Base-by-base conservation (phyloP, 35 echinoderm and acorn worm species). In the Strongylocentrotus purpuratus region DNA sequence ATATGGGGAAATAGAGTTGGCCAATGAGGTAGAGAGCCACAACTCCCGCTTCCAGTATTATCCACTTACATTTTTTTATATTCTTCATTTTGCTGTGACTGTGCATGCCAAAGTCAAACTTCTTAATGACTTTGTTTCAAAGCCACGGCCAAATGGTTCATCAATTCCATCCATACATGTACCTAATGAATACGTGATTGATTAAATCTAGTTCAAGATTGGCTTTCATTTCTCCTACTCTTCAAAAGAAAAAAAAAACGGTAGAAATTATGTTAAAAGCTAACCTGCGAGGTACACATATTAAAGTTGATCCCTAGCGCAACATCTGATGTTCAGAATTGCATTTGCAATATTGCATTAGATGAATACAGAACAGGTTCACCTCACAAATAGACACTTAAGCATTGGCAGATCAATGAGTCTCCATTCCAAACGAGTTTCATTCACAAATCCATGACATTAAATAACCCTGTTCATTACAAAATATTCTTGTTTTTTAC, bases 311-410 rank as follows among this genome's bases (percentile, higher is more conserved):
- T 78, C 65, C 65, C 25, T 28, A n/a, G 25, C 65, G 65, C 65
- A 78, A 78, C 20, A 78, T 78, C 7, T 78, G 65, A 78, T 78
- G 65, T 78, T 78, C 22, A 28, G 65, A 78, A 78, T n/a, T 78
- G 65, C 65, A 78, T 78, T 78, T 78, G 65, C 65, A 78, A 78
- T 78, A 78, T 78, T 78, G 65, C 65, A 78, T 78, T 78, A 78
- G 20, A 78, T 78, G 65, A n/a, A 78, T 78, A 78, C 28, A 78
- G 28, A 78, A 78, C 65, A 78, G 8, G 65, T 78, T 28, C 25
- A 78, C 65, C 65, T 78, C 28, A 78, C 65, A 78, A 78, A 78
- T 78, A 78, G 65, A 78, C 65, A 78, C 25, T 78, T 78, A 78
- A 78, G 65, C 65, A 78, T n/a, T 22, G 20, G 20, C 28, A 22